phyloP scores from a whole-genome alignment of 1,140 invertebrate species.

The Camponotus pennsylvanicus region DNA sequence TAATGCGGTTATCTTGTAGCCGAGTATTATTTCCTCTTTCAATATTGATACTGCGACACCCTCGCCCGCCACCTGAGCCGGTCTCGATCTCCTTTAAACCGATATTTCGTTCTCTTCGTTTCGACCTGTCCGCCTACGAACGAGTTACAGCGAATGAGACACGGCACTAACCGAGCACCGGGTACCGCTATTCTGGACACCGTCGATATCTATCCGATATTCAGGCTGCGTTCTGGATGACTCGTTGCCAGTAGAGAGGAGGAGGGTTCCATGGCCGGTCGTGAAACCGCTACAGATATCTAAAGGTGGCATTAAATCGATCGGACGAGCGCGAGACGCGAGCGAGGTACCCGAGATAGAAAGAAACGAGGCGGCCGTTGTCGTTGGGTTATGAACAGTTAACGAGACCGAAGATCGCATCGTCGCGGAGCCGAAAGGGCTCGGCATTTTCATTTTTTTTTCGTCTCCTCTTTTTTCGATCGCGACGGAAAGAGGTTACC shows the following conservation, averaged over 20 bases:
- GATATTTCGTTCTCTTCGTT: conserved; percentile 49
- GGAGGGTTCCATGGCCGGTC: conserved; percentile 32
- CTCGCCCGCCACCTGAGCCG: conserved; percentile 45
- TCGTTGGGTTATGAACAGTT: conserved; percentile 66
- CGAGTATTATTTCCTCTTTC: conserved; percentile 78
- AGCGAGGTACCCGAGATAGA: neutral
- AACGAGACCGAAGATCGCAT: conserved; percentile 73
- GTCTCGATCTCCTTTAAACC: conserved; percentile 31
- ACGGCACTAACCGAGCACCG: conserved; percentile 14
- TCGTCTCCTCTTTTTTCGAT: no score
- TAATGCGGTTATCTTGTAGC: conserved; percentile 79
- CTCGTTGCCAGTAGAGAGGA: conserved; percentile 25
- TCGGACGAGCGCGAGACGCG: conserved; percentile 18
- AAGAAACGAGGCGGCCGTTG: conserved; percentile 46
- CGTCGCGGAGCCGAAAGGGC: conserved; percentile 76
- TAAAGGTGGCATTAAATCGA: conserved; percentile 77
- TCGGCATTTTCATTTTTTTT: conserved; percentile 52
- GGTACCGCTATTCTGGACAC: conserved; percentile 78
- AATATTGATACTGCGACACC: conserved; percentile 72
- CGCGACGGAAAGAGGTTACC: conserved; percentile 72
- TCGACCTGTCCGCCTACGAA: conserved; percentile 43
- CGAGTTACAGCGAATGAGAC: conserved; percentile 40
- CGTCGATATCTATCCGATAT: conserved; percentile 75
- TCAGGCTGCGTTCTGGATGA: conserved; percentile 64
- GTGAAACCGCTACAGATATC: conserved; percentile 76